phyloP scores from a whole-genome alignment of 2,113 vertebrate genomes.

The Mungos mungo region DNA sequence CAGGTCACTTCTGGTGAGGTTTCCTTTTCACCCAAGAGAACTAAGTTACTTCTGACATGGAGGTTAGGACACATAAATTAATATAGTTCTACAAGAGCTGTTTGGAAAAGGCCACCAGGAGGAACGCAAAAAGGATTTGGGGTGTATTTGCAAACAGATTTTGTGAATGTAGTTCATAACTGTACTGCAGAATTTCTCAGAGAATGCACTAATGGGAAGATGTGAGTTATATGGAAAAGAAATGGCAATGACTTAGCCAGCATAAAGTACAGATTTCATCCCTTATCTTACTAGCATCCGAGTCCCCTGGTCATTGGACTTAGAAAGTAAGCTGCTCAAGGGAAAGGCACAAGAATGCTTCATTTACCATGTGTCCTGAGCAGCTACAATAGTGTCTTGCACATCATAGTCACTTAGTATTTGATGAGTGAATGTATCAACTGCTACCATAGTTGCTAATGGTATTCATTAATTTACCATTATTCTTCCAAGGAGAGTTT shows the following conservation, averaged over 20 bases:
- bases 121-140: slow-evolving; percentile 40
- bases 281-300: background rate
- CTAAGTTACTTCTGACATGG: slow-evolving; percentile 69
- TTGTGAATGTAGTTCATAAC: slow-evolving; percentile 45
- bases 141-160: slow-evolving; percentile 2
- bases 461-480: background rate
- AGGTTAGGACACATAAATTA: slow-evolving; percentile 73
- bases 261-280: background rate
- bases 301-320: background rate
- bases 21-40: slow-evolving; percentile 77
- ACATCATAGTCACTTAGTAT: background rate
- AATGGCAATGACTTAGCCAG: background rate
- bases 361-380: background rate
- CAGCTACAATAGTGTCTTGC: background rate
- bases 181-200: background rate
- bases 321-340: background rate
- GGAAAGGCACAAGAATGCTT: background rate
- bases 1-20: slow-evolving; percentile 70
- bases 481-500: background rate
- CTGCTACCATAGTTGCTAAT: background rate
- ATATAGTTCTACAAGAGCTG: slow-evolving; percentile 61
- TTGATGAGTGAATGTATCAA: background rate
- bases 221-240: background rate
- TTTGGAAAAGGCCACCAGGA: slow-evolving; percentile 62
- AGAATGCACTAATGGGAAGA: background rate